These are phyloP conservation scores for Dissostichus mawsoni DNA, from an alignment of 2,113 vertebrate species.

Conservation along the genomic window DNA sequence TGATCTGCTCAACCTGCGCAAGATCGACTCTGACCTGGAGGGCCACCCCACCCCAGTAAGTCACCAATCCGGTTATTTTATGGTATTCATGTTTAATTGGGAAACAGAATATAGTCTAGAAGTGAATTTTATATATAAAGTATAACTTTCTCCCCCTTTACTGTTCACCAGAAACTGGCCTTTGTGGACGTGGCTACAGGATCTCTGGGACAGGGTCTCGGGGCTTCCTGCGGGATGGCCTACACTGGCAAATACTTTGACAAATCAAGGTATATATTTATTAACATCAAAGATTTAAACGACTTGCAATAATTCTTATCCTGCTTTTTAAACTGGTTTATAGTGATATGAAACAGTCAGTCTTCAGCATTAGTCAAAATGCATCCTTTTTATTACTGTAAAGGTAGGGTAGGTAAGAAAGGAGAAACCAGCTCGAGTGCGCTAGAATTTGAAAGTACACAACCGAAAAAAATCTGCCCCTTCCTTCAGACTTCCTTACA, in stretches of 20 bases:
- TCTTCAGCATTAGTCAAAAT: background rate
- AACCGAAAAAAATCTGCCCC: too few species aligned
- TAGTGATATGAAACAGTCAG: background rate
- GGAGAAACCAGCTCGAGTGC: too few species aligned
- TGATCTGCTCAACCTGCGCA: conserved; percentile 85
- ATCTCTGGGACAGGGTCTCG: conserved; percentile 89
- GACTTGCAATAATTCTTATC: background rate
- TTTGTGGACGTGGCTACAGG: conserved; percentile 90
- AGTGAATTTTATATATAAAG: background rate
- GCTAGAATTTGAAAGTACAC: too few species aligned
- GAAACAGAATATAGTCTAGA: background rate
- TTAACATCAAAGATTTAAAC: background rate
- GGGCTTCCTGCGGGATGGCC: conserved; percentile 91
- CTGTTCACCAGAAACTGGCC: conserved; percentile 82
- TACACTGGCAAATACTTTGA: conserved; percentile 92
- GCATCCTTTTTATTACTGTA: background rate
- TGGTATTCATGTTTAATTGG: background rate
- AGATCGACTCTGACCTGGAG: conserved; percentile 85
- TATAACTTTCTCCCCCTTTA: background rate
- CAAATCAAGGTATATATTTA: conserved; percentile 82
- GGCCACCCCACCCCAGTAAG: conserved; percentile 90
- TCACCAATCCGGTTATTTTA: background rate
- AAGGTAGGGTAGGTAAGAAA: too few species aligned
- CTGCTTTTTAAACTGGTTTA: background rate
- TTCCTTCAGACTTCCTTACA: too few species aligned